Evolutionary conservation across 35 echinoderm and acorn worm species (phyloP).

Genomic region (Lytechinus variegatus): DNA sequence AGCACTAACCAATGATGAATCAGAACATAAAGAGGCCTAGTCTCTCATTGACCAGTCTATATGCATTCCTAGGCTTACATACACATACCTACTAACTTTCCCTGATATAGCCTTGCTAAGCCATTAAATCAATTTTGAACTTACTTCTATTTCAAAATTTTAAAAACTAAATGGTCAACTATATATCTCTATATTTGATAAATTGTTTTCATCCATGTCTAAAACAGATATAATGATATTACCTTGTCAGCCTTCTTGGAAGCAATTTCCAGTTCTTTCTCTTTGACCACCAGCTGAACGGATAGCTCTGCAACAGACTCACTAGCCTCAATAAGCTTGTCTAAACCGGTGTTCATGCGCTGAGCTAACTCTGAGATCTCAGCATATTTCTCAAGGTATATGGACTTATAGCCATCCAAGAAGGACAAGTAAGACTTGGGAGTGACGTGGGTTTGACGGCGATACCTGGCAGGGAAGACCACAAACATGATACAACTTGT

Average conservation of each 20-base stretch:
- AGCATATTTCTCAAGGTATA: conserved; percentile 85
- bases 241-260: conserved; percentile 96
- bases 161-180: too few species aligned
- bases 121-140: too few species aligned
- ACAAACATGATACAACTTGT: too few species aligned
- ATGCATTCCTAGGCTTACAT: too few species aligned
- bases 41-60: too few species aligned
- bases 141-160: too few species aligned
- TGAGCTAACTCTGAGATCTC: conserved; percentile 87
- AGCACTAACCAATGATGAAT: too few species aligned
- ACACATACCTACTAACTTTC: too few species aligned
- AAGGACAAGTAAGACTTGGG: conserved; percentile 99
- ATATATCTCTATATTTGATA: too few species aligned
- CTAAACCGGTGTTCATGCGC: conserved; percentile 99
- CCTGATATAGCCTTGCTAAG: too few species aligned
- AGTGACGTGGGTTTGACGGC: conserved; percentile 95
- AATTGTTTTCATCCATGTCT: too few species aligned
- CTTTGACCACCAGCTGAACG: conserved; percentile 88
- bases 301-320: conserved; percentile 92
- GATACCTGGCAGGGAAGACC: conserved; percentile 65
- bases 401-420: conserved; percentile 93
- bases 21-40: too few species aligned
- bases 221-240: background rate
- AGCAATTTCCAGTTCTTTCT: conserved; percentile 93
- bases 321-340: conserved; percentile 96